A percentile compares a stretch with the other conserved stretches of the same genome.
Conservation (phyloP, 2,888 invertebrate genomes). For the Hesperia comma region DNA sequence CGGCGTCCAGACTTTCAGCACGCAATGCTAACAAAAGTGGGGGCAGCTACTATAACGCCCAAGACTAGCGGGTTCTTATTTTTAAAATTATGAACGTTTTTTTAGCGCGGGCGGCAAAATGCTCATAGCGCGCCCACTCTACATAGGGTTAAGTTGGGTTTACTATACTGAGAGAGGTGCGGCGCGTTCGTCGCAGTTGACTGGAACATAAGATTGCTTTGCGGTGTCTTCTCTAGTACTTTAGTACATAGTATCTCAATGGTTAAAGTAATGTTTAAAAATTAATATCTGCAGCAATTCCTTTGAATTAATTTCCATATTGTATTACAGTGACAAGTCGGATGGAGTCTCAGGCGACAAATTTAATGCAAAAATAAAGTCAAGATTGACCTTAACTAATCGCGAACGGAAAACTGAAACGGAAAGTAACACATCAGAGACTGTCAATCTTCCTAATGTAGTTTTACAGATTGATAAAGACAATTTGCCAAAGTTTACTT, state of each 20-base stretch:
- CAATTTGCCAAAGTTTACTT: slow-evolving; percentile 65
- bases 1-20: too few species aligned
- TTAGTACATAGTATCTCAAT: neutral
- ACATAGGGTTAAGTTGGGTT: too few species aligned
- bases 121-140: too few species aligned
- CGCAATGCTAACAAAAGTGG: too few species aligned
- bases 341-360: slow-evolving; percentile 49
- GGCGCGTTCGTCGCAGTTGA: too few species aligned
- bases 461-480: slow-evolving; percentile 62
- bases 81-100: too few species aligned
- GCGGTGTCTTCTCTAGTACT: too few species aligned
- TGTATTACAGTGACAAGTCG: slow-evolving; percentile 50
- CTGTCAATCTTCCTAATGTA: slow-evolving; percentile 59
- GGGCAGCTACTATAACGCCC: too few species aligned
- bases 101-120: too few species aligned
- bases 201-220: too few species aligned
- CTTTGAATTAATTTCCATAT: slow-evolving; percentile 26
- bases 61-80: too few species aligned
- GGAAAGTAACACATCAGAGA: slow-evolving; percentile 46
- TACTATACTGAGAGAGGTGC: too few species aligned
- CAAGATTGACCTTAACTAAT: slow-evolving; percentile 55
- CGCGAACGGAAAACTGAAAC: slow-evolving; percentile 46
- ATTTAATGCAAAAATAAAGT: slow-evolving; percentile 62
- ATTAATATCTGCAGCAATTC: neutral
- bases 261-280: neutral